Base-by-base conservation (phyloP, 2,113 vertebrate species). In the Mus pahari region DNA sequence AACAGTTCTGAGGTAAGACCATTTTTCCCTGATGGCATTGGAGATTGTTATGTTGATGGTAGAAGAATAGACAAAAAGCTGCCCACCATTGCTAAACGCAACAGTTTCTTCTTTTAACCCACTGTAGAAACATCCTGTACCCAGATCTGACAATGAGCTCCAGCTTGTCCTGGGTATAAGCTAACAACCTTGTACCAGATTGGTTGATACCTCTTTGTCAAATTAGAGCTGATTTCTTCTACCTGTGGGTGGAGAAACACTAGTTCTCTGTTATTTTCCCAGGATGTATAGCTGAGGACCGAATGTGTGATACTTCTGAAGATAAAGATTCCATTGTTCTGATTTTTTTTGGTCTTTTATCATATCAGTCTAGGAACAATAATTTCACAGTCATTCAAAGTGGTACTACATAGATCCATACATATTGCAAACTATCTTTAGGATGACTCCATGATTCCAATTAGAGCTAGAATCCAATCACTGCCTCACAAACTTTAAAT, bases 201-300 rank as follows among this genome's bases (percentile, higher is more conserved):
- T 91, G 75, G 93, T 71, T 89, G 75, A 89, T 50, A 83, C 45
- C 24, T 3, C 53, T 94, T 97, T 88, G 86, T 31, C 45, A 93
- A 83, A 77, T 20, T 92, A 89, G n/a, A 17, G 93, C 55, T 87
- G 62, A 90, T 53, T 92, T 96, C 68, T 48, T 96, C 62, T 48
- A 42, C 31, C 58, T 28, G 55, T 92, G 20, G 31, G 48, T 95
- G 3, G n/a, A 86, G 48, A 86, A 84, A 91, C 90, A 78, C 39
- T 90, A 62, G 31, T 89, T 39, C 17, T 90, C 53, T 94, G 1
- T 87, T 94, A 55, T 95, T 75, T 2, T 28, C n/a, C 31, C 7
- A 33, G 74, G 64, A 79, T 42, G 9, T 88, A 55, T 31, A 90
- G 89, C 68, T 96, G 53, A 90, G 28, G 62, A 88, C 31, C 95